Conservation (phyloP, 2,888 invertebrate species). For the Cancer borealis region DNA sequence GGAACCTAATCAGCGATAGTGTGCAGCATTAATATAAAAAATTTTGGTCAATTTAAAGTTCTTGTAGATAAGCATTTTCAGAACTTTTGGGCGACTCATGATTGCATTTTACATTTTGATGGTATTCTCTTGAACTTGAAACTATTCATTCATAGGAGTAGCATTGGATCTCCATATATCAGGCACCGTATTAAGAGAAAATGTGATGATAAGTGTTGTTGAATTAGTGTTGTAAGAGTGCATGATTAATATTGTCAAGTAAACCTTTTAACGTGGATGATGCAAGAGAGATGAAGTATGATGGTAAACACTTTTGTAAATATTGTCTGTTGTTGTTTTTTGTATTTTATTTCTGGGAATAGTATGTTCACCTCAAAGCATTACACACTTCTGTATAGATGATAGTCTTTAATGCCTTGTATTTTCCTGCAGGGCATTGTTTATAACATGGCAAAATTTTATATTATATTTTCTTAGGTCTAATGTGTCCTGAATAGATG, state of each 20-base stretch:
- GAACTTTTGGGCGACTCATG: not conserved
- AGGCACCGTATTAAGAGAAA: not conserved
- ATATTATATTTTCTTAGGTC: conserved; percentile 69
- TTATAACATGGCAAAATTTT: conserved; percentile 71
- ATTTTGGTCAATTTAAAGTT: not conserved
- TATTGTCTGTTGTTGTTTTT: conserved; percentile 59
- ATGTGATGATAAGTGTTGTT: not conserved
- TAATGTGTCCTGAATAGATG: conserved; percentile 66
- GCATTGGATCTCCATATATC: not conserved
- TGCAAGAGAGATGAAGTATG: not conserved
- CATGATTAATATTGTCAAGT: not conserved
- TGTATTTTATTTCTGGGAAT: conserved; percentile 57
- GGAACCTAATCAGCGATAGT: not conserved
- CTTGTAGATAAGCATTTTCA: not conserved
- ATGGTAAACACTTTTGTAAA: conserved; percentile 59
- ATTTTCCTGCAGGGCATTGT: conserved; percentile 59
- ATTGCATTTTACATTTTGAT: not conserved
- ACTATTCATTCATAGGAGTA: not conserved
- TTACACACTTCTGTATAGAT: conserved; percentile 55
- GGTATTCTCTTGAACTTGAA: not conserved
- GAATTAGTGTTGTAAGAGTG: not conserved
- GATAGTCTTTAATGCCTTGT: conserved; percentile 58
- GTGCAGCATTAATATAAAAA: not conserved
- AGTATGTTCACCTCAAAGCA: conserved; percentile 13
- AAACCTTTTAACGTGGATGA: not conserved